These are phyloP conservation scores for Pinna nobilis DNA, from an alignment of 1,140 invertebrate genomes.

Conservation along the genomic window DNA sequence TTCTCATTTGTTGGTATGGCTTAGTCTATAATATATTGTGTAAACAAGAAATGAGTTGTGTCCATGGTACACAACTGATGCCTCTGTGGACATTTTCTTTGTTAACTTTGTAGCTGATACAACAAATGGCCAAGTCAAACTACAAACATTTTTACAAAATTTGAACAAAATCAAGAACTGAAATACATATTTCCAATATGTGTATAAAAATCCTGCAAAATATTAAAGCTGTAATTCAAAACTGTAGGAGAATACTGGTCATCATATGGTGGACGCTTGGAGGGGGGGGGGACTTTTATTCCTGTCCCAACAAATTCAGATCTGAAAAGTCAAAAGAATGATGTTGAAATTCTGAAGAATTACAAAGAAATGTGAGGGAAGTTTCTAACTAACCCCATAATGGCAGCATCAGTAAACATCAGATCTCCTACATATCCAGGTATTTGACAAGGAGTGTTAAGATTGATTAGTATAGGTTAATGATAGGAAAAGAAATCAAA, in stretches of 20 bases:
- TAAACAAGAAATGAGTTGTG: too few relatives aligned
- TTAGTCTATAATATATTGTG: too few relatives aligned
- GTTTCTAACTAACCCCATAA: background rate
- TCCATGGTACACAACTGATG: too few relatives aligned
- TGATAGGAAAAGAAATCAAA: background rate
- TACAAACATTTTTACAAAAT: background rate
- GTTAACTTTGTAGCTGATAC: too few relatives aligned
- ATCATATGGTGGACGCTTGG: background rate
- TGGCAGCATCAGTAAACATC: background rate
- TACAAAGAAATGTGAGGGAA: background rate
- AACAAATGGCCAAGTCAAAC: background rate
- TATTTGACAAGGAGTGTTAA: too few relatives aligned
- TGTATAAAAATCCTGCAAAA: too few relatives aligned
- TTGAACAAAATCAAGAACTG: background rate
- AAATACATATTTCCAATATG: too few relatives aligned
- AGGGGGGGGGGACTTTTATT: slow-evolving; percentile 4
- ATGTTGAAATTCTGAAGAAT: background rate
- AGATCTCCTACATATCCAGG: background rate
- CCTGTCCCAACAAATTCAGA: background rate
- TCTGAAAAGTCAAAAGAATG: background rate
- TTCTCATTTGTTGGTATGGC: too few relatives aligned
- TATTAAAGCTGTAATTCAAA: too few relatives aligned
- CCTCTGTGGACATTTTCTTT: too few relatives aligned
- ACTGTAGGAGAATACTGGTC: too few relatives aligned
- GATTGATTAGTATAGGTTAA: background rate